A percentile compares a stretch with the other conserved stretches of the same genome.
These are phyloP conservation scores for Ptilodon capucinus DNA, from an alignment of 2,888 invertebrate genomes.

Conservation along the genomic window DNA sequence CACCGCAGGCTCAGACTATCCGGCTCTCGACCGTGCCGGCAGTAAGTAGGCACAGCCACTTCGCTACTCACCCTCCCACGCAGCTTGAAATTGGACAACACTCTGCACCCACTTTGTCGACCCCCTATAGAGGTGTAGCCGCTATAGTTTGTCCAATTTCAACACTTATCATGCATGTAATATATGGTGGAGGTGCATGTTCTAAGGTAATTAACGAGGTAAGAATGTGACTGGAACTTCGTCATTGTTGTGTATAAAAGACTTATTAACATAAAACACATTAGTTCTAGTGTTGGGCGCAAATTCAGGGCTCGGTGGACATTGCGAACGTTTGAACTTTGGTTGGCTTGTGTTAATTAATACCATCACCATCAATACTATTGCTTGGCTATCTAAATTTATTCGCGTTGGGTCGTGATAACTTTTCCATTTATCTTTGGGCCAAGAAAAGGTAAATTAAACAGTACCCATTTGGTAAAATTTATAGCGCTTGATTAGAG, in stretches of 20 bases:
- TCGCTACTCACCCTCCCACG: constrained; percentile 29
- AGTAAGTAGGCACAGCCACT: constrained; percentile 88
- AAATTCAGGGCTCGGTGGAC: background rate
- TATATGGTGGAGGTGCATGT: constrained; percentile 70
- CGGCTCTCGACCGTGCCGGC: constrained; percentile 94
- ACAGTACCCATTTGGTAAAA: background rate
- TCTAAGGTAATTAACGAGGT: constrained; percentile 64
- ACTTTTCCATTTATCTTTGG: background rate
- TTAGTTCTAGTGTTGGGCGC: constrained; percentile 30
- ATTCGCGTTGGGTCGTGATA: background rate
- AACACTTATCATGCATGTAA: constrained; percentile 62
- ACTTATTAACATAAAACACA: constrained; percentile 31
- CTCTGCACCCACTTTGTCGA: constrained; percentile 13
- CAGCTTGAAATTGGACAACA: constrained; percentile 29
- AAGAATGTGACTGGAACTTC: constrained; percentile 46
- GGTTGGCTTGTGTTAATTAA: background rate
- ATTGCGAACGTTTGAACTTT: background rate
- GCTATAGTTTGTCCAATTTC: constrained; percentile 51
- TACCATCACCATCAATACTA: background rate
- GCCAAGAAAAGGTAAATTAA: background rate
- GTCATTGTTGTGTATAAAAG: constrained; percentile 43
- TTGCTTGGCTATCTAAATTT: background rate
- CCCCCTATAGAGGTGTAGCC: constrained; percentile 14
- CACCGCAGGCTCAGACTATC: constrained; percentile 87
- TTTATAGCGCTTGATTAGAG: background rate